Evolutionary conservation across 2,797 vertebrate species (phyloP).

Genomic region (Pachyuromys duprasi): DNA sequence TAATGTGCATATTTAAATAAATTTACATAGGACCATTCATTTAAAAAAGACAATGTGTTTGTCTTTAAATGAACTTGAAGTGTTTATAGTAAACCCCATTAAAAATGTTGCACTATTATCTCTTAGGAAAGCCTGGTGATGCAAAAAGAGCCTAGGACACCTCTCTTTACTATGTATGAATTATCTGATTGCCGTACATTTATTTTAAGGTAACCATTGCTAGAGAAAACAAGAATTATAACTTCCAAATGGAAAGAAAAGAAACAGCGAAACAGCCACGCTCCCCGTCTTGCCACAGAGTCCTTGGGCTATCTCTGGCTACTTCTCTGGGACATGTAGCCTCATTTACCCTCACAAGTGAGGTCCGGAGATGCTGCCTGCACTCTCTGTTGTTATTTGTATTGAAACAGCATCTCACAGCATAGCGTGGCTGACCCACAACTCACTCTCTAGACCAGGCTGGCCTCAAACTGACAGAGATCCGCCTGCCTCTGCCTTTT

Average conservation of each 20-base stretch:
- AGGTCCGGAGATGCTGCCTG: not conserved
- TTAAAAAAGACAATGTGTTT: not conserved
- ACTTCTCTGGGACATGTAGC: not conserved
- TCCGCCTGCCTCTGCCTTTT: not conserved
- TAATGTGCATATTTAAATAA: not conserved
- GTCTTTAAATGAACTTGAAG: conserved; percentile 6
- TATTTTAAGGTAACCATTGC: conserved; percentile 43
- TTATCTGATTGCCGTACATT: not conserved
- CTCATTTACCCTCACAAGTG: not conserved
- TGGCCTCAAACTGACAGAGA: not conserved
- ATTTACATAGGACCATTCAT: not conserved
- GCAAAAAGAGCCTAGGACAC: not conserved
- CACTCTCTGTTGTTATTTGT: not conserved
- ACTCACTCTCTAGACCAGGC: not conserved
- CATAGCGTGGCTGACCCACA: not conserved
- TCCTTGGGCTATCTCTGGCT: not conserved
- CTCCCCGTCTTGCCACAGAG: not conserved
- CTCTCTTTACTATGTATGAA: conserved; percentile 2
- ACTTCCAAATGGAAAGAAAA: conserved; percentile 41
- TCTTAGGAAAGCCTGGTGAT: not conserved
- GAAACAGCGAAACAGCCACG: not conserved
- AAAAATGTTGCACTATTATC: conserved; percentile 28
- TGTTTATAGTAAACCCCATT: not conserved
- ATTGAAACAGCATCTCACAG: not conserved
- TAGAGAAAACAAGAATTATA: conserved; percentile 44